Conservation (phyloP, 2,888 invertebrate species). For the Allolobophora icterica region DNA sequence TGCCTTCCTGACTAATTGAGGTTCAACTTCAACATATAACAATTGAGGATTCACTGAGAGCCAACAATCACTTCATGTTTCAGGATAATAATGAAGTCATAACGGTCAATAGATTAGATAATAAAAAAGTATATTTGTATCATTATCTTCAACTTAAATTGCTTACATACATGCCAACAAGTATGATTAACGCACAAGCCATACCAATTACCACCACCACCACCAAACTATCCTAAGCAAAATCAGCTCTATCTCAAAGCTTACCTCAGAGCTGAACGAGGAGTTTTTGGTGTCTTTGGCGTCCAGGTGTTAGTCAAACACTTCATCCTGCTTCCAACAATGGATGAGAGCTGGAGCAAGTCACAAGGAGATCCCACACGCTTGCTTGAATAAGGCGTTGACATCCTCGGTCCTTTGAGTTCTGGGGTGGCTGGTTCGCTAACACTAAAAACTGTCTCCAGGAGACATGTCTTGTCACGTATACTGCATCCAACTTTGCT, state of each 20-base stretch:
- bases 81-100: too few relatives aligned
- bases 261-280: not conserved
- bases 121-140: too few relatives aligned
- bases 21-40: too few relatives aligned
- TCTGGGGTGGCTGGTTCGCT: conserved; percentile 7
- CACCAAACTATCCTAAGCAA: not conserved
- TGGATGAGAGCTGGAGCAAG: not conserved
- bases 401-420: not conserved
- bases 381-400: conserved; percentile 8
- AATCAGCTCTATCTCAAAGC: not conserved
- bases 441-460: not conserved
- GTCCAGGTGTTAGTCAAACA: not conserved
- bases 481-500: not conserved
- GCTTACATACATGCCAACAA: too few relatives aligned
- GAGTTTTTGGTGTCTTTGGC: conserved; percentile 4
- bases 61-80: too few relatives aligned
- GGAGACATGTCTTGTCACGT: not conserved
- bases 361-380: not conserved
- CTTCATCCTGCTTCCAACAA: not conserved
- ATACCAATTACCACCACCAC: not conserved
- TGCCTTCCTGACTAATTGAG: too few relatives aligned
- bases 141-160: too few relatives aligned
- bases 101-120: too few relatives aligned
- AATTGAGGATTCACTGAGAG: too few relatives aligned
- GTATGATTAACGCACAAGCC: not conserved